A percentile compares a stretch with the other conserved stretches of the same genome.
These are phyloP conservation scores for Pycnonotus jocosus DNA, from an alignment of 2,113 vertebrate genomes.

Conservation along the genomic window DNA sequence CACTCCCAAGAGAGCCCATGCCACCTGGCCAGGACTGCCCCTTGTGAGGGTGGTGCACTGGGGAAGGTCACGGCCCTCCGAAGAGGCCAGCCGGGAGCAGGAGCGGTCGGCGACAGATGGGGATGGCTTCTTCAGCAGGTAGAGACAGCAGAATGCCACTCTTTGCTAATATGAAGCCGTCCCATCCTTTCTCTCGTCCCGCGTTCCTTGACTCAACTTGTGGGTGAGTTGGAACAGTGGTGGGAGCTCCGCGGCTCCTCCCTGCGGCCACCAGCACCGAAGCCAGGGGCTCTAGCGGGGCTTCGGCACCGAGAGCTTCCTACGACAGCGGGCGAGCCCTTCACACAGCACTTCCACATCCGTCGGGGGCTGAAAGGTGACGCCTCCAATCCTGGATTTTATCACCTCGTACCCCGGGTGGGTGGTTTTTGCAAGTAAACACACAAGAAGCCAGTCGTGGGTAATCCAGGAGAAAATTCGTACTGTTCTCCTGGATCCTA, in stretches of 20 bases:
- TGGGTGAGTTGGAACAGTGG: background rate
- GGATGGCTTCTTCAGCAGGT: constrained; percentile 80
- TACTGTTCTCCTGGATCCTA: fast-evolving
- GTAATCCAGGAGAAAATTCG: background rate
- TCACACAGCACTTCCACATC: too few relatives aligned
- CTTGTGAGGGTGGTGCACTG: too few relatives aligned
- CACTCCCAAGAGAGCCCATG: too few relatives aligned
- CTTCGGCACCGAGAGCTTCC: too few relatives aligned
- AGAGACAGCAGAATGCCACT: background rate
- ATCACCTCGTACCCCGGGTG: background rate
- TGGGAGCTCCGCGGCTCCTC: background rate
- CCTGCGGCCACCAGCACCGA: background rate
- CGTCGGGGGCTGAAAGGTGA: too few relatives aligned
- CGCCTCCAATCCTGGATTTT: too few relatives aligned
- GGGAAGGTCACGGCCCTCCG: too few relatives aligned
- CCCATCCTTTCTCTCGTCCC: background rate
- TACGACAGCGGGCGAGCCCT: fast-evolving
- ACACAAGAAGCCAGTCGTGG: background rate
- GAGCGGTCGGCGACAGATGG: too few relatives aligned
- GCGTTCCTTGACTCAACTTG: background rate
- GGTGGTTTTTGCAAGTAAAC: background rate
- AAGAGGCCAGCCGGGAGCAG: too few relatives aligned
- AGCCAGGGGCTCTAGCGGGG: background rate
- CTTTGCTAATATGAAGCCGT: background rate
- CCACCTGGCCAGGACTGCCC: too few relatives aligned